Conservation (phyloP, 2,797 vertebrate species). For the Myripristis murdjan region DNA sequence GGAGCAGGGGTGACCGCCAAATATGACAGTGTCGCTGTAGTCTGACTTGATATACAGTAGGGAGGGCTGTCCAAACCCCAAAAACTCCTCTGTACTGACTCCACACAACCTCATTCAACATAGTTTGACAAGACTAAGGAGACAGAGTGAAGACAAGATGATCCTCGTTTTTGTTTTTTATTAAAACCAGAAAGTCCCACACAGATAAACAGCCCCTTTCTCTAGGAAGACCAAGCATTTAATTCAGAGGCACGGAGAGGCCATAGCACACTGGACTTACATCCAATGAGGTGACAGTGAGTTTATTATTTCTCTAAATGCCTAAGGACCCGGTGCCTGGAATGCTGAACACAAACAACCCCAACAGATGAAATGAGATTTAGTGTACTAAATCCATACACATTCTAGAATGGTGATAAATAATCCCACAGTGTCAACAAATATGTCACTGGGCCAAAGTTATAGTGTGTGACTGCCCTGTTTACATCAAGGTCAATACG, state of each 20-base stretch:
- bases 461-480: slow-evolving; percentile 61
- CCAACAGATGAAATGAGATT: slow-evolving; percentile 59
- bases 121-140: slow-evolving; percentile 68
- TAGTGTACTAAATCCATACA: slow-evolving; percentile 37
- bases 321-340: slow-evolving; percentile 59
- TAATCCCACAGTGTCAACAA: slow-evolving; percentile 3
- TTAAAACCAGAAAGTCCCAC: slow-evolving; percentile 61
- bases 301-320: slow-evolving; percentile 73
- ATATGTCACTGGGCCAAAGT: slow-evolving; percentile 55
- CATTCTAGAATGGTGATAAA: slow-evolving; percentile 1
- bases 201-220: slow-evolving; percentile 72
- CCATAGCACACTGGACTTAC: slow-evolving; percentile 53
- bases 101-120: slow-evolving; percentile 65
- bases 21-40: slow-evolving; percentile 63
- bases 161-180: slow-evolving; percentile 62
- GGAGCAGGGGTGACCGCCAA: slow-evolving; percentile 63
- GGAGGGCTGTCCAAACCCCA: slow-evolving; percentile 68
- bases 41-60: slow-evolving; percentile 62
- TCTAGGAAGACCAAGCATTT: slow-evolving; percentile 60
- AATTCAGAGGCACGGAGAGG: slow-evolving; percentile 64
- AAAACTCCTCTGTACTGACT: slow-evolving; percentile 60
- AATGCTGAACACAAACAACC: slow-evolving; percentile 73
- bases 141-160: slow-evolving; percentile 67
- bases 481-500: slow-evolving; percentile 70
- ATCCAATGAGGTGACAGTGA: slow-evolving; percentile 77